A percentile compares a stretch with the other conserved stretches of the same genome.
phyloP scores from a whole-genome alignment of 2,113 vertebrate genomes.

The Scalopus aquaticus region DNA sequence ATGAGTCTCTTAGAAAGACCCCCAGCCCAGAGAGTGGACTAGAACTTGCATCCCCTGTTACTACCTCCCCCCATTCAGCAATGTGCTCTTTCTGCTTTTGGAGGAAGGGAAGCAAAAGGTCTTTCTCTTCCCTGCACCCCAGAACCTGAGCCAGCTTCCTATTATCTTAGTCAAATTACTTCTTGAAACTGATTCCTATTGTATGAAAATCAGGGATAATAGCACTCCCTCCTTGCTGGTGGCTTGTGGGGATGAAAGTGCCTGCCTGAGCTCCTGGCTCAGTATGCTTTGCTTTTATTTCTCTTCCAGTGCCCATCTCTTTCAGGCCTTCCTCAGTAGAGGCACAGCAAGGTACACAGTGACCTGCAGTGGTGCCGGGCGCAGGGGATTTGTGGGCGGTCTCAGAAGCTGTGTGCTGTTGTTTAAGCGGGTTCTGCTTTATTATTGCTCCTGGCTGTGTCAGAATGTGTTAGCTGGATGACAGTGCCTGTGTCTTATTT shows the following conservation, averaged over 20 bases:
- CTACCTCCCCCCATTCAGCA: not conserved
- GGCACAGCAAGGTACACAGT: not conserved
- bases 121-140: too few species aligned
- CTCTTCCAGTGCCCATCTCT: not conserved
- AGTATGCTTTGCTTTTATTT: not conserved
- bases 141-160: not conserved
- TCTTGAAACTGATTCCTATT: not conserved
- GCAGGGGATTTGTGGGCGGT: too few species aligned
- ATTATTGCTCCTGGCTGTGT: not conserved
- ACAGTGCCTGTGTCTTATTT: not conserved
- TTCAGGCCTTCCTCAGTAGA: not conserved
- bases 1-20: not conserved
- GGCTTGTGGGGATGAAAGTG: not conserved
- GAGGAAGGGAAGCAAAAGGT: not conserved
- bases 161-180: not conserved
- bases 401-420: not conserved
- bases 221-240: not conserved
- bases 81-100: not conserved
- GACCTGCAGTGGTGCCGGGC: not conserved
- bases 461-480: not conserved
- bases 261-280: not conserved
- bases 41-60: accelerated
- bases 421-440: not conserved
- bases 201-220: not conserved
- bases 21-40: not conserved